Evolutionary conservation across 2,113 vertebrate genomes (phyloP).

Genomic region (human (Homo sapiens)): GRCh38 chr16:86392001-86392500

Average conservation of each 20-base stretch:
- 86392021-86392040: neutral
- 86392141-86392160: rapidly evolving
- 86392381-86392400: neutral
- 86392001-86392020: rapidly evolving
- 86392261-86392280: neutral
- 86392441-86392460: neutral
- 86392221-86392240: neutral
- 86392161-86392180: neutral
- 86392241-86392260: neutral
- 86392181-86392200: rapidly evolving
- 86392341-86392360: too few relatives aligned
- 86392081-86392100: rapidly evolving
- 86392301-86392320: neutral
- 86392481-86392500: neutral
- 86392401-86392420: neutral
- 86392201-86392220: neutral
- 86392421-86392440: neutral
- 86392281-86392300: neutral
- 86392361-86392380: neutral
- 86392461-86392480: rapidly evolving
- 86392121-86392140: rapidly evolving
- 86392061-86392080: rapidly evolving
- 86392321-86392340: rapidly evolving
- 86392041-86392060: neutral
- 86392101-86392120: rapidly evolving